phyloP scores from a whole-genome alignment of 2,888 invertebrate genomes.

The Dolichopus griseipennis region DNA sequence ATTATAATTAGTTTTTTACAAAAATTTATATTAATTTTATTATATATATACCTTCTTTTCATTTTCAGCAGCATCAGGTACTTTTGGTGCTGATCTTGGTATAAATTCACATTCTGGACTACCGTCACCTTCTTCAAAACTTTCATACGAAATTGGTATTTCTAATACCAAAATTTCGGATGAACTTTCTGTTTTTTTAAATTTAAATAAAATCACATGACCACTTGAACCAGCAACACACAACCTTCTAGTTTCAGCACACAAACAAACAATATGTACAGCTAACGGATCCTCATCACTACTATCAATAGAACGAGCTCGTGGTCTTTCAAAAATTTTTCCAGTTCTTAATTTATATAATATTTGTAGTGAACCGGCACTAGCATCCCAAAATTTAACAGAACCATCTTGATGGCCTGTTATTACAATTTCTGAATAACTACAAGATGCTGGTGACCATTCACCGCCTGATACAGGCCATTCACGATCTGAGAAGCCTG shows the following conservation, averaged over 20 bases:
- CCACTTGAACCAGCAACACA: constrained; percentile 86
- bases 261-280: constrained; percentile 80
- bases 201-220: constrained; percentile 92
- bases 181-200: constrained; percentile 81
- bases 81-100: constrained; percentile 46
- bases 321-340: constrained; percentile 57
- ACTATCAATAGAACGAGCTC: constrained; percentile 53
- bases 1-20: not conserved
- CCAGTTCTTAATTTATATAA: constrained; percentile 96
- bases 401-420: constrained; percentile 99
- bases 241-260: constrained; percentile 82
- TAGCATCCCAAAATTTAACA: constrained; percentile 98
- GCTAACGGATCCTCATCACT: constrained; percentile 81
- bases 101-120: constrained; percentile 76
- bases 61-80: constrained; percentile 34
- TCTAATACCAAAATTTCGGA: constrained; percentile 74
- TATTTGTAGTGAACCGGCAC: constrained; percentile 83
- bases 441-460: constrained; percentile 91
- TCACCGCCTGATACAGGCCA: constrained; percentile 97
- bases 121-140: constrained; percentile 67
- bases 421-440: constrained; percentile 95
- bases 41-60: constrained; percentile 49
- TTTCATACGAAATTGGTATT: constrained; percentile 76
- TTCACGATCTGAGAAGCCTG: constrained; percentile 81
- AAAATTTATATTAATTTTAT: not conserved